Evolutionary conservation across 92 coral and sea anemone genomes (phyloP).

Genomic region (Porites rus): DNA sequence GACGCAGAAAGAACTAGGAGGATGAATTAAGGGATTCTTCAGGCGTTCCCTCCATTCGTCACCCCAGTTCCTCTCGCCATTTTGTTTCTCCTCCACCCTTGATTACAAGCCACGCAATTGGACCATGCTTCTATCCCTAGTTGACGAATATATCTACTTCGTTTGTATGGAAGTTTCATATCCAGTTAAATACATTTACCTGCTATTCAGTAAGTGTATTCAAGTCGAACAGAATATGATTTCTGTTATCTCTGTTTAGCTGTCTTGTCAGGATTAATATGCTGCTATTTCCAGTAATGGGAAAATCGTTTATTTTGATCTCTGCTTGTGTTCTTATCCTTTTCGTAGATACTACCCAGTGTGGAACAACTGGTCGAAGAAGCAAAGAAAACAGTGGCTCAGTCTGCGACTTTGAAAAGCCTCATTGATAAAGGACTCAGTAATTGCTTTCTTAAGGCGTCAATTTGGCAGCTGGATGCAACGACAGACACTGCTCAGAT

Average conservation of each 20-base stretch:
- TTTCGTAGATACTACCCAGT: constrained; percentile 59
- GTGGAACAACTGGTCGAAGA: constrained; percentile 62
- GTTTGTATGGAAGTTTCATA: too few species aligned
- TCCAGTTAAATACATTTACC: too few species aligned
- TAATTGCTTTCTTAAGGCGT: constrained; percentile 76
- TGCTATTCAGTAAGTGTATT: background rate
- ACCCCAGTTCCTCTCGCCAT: too few species aligned
- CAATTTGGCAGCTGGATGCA: constrained; percentile 43
- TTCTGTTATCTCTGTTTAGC: background rate
- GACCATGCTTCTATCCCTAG: too few species aligned
- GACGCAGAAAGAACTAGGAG: too few species aligned
- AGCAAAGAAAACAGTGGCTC: constrained; percentile 49
- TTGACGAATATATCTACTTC: too few species aligned
- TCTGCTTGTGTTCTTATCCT: background rate
- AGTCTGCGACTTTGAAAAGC: constrained; percentile 49
- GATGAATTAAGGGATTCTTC: too few species aligned
- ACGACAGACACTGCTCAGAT: background rate
- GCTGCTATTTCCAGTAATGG: background rate
- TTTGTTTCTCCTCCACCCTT: too few species aligned
- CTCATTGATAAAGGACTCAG: constrained; percentile 72
- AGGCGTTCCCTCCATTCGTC: too few species aligned
- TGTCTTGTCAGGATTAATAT: background rate
- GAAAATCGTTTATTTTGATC: background rate
- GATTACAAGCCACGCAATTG: too few species aligned
- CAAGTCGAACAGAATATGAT: too few species aligned